Conservation (phyloP, 64 coral and sea anemone genomes). For the Dendrophyllia cribrosa region DNA sequence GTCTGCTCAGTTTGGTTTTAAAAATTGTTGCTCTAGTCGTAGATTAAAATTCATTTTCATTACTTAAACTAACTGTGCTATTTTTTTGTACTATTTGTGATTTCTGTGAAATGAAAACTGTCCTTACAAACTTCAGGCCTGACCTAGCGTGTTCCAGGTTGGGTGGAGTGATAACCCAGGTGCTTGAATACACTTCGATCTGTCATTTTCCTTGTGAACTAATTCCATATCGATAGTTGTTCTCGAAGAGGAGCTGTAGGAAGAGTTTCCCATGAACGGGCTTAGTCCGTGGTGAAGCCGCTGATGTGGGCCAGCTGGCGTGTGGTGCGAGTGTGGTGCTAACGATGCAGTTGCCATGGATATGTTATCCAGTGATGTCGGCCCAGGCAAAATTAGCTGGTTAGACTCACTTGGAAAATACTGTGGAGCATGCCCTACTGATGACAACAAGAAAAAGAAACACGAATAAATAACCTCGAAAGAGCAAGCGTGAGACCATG, state of each 20-base stretch:
- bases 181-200: constrained; percentile 46
- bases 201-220: constrained; percentile 21
- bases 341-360: constrained; percentile 24
- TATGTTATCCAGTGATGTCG: constrained; percentile 43
- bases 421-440: constrained; percentile 17
- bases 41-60: no score
- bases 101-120: background rate
- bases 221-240: constrained; percentile 28
- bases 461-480: background rate
- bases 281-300: background rate
- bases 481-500: background rate
- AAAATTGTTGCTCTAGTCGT: no score
- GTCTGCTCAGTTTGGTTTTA: no score
- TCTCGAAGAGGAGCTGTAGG: constrained; percentile 4
- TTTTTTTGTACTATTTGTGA: background rate
- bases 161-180: constrained; percentile 44
- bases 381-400: constrained; percentile 45
- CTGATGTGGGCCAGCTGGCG: constrained; percentile 11
- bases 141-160: constrained; percentile 30
- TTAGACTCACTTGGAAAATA: constrained; percentile 57
- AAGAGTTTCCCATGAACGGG: background rate
- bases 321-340: constrained; percentile 28
- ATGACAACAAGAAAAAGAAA: background rate
- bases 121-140: constrained; percentile 23
- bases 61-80: background rate